Evolutionary conservation across 2,113 vertebrate genomes (phyloP), one percentile per base, ranked within the genome.

Genomic region (Chionomys nivalis): DNA sequence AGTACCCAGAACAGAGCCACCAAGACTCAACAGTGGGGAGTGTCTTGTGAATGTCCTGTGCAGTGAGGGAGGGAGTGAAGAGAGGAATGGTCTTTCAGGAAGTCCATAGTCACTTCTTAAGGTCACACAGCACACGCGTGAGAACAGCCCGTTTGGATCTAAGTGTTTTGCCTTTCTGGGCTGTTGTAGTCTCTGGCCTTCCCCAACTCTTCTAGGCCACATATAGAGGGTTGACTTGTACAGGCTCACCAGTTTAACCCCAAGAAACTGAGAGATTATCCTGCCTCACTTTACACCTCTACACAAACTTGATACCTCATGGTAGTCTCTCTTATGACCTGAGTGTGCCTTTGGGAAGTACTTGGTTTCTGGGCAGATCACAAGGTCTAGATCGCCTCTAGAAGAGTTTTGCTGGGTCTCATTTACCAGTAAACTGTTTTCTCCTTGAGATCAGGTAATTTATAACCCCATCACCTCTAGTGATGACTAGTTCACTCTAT

Each of bases 321-420:
- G 42, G 66, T 7, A 5, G 1, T 19, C 77, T 52, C n/a, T 2
- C 52, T 55, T 93, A n/a, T 92, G 23, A 63, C 68, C n/a, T 26
- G 72, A 77, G 73, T 61, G 58, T 42, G 36, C 28, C 24, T 26
- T 61, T 24, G 93, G 65, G 79, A 93, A 92, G 93, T 90, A 24
- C 17, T 3, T 86, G 86, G 33, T 76, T 95, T 97, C 86, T 95
- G 63, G 33, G 19, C 31, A 0, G 17, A 61, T 55, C 55, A 14
- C 17, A 23, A 0, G 19, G 5, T 75, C 76, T 36, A 3, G 49
- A 23, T 52, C 4, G 1, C 26, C 16, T 76, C 39, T 61, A 83
- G 49, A 42, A 76, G 33, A 5, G 39, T 28, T 76, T 68, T 36
- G 31, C 4, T 58, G 9, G 86, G 55, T n/a, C n/a, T 28, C 31